A percentile compares a stretch with the other conserved stretches of the same genome.
Conservation (phyloP, 2,888 invertebrate species). For the Drosophila quinaria region DNA sequence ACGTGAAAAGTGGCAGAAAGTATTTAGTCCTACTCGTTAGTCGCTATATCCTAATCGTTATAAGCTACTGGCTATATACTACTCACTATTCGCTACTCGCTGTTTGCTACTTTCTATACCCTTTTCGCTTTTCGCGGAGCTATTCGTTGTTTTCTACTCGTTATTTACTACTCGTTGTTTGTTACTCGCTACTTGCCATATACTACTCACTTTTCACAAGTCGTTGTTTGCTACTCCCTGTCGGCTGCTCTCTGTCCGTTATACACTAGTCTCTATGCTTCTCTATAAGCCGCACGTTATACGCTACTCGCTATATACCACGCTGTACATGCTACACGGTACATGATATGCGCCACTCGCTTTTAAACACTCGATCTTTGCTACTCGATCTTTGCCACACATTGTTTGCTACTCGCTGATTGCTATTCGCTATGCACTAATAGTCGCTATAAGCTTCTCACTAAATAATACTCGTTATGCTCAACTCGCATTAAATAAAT, state of each 20-base stretch:
- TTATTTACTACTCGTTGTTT: not conserved
- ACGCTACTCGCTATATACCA: not conserved
- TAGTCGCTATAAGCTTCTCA: not conserved
- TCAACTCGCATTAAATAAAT: not conserved
- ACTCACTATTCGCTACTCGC: constrained; percentile 1
- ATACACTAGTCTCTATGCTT: not conserved
- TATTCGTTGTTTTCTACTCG: not conserved
- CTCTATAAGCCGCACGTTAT: not conserved
- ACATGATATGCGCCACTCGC: not conserved
- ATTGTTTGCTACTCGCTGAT: not conserved
- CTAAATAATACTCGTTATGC: not conserved
- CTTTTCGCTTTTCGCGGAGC: not conserved
- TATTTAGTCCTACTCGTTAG: not conserved
- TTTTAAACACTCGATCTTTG: not conserved
- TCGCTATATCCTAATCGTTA: not conserved
- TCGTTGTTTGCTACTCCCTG: not conserved
- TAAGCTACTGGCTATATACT: not conserved
- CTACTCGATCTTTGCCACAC: not conserved
- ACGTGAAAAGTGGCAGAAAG: not conserved
- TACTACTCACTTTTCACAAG: not conserved
- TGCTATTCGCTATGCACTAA: not conserved
- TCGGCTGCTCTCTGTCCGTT: not conserved
- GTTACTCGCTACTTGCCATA: no score
- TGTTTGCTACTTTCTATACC: not conserved
- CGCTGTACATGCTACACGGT: not conserved